Evolutionary conservation across 2,888 invertebrate genomes (phyloP), one percentile per base, ranked within the genome.

Genomic region (Tetrapedia diversipes): DNA sequence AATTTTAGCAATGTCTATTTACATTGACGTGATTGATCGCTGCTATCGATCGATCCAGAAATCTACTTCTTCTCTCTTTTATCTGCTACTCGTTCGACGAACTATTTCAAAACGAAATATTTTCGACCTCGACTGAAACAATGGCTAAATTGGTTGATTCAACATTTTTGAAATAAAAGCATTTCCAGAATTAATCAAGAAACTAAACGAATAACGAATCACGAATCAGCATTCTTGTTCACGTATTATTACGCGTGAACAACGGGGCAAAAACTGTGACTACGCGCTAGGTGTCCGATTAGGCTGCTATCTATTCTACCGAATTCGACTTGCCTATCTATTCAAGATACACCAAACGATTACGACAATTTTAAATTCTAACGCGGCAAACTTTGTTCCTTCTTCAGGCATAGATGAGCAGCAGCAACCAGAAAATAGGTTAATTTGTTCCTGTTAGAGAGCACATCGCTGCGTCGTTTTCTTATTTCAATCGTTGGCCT

Each of bases 291-390:
- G 0, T 19, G 34, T 47, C 65, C 41, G 74, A 73, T 65, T 37
- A 53, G 8, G 1, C 39, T n/a, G 22, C 24, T 11, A 24, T 1
- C 56, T 59, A 45, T 61, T 37, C 74, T 8, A 75, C 74, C 56
- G 73, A 22, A 19, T 16, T 32, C 39, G 37, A 24, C n/a, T 47
- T 32, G 64, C 24, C 29, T 37, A 27, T 51, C 53, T 39, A 41
- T 32, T 49, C 57, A 32, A 37, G 53, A 60, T 47, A 39, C 14
- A 27, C 16, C 49, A 49, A 24, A n/a, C 82, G 77, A 84, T 81
- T 56, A 71, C 57, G 87, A 86, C 86, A 84, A 89, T 89, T 89
- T 89, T 86, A 89, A 89, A 89, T 89, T 89, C 89, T 88, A 89
- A 89, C 89, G 83, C 49, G 22, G 66, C 72, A 81, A n/a, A 82